Evolutionary conservation across 2,797 vertebrate species (phyloP).

Genomic region (Eulemur mongoz): DNA sequence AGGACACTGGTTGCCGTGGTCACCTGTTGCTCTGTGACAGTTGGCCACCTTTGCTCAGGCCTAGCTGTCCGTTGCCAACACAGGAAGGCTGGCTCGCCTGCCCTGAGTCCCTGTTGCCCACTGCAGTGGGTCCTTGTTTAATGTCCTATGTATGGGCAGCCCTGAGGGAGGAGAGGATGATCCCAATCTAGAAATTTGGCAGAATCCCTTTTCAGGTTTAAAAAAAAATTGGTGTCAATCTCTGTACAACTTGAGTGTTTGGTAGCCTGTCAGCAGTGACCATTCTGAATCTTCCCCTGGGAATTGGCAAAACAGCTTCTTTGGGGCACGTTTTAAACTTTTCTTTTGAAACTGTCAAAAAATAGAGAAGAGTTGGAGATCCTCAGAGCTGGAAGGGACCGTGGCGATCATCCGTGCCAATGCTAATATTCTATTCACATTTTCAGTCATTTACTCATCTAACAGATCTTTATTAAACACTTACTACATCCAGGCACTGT

Average conservation of each 20-base stretch:
- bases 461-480: conserved; percentile 59
- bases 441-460: conserved; percentile 25
- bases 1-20: background rate
- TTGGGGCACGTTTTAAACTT: conserved; percentile 63
- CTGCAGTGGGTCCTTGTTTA: background rate
- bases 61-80: background rate
- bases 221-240: conserved; percentile 43
- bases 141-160: background rate
- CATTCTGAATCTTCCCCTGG: background rate
- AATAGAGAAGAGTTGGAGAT: conserved; percentile 52
- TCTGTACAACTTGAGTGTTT: conserved; percentile 58
- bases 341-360: conserved; percentile 64
- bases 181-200: background rate
- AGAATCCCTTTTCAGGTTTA: background rate
- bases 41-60: background rate
- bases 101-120: background rate
- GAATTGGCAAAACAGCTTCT: conserved; percentile 47
- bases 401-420: conserved; percentile 8
- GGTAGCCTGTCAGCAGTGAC: conserved; percentile 59
- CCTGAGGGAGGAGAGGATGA: background rate
- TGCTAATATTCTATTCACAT: conserved; percentile 1
- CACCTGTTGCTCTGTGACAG: background rate
- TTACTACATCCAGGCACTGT: conserved; percentile 43
- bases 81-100: background rate
- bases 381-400: conserved; percentile 57